Evolutionary conservation across 2,888 invertebrate genomes (phyloP).

Genomic region (Aphodius sticticus): DNA sequence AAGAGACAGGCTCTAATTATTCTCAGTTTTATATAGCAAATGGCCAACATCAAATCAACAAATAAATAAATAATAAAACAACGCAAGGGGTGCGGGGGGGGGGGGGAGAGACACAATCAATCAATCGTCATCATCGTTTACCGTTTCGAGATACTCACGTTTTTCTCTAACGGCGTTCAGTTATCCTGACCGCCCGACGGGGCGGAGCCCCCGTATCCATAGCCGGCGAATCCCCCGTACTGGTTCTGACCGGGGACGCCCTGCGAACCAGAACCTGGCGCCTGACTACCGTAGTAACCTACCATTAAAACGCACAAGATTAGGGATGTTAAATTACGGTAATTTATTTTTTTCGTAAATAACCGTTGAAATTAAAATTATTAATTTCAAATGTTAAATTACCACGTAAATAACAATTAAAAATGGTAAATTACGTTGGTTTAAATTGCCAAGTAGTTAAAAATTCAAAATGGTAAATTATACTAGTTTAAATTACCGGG

Average conservation of each 20-base stretch:
- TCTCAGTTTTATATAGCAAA: neutral
- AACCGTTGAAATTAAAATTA: too few relatives aligned
- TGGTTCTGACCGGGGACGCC: conserved; percentile 56
- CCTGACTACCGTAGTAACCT: conserved; percentile 58
- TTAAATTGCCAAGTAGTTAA: too few relatives aligned
- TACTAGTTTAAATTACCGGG: too few relatives aligned
- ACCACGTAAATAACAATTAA: neutral
- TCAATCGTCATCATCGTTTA: neutral
- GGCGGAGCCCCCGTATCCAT: conserved; percentile 56
- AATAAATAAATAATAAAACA: neutral
- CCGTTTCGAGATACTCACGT: conserved; percentile 20
- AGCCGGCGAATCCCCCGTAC: conserved; percentile 60
- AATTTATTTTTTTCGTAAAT: conserved; percentile 31
- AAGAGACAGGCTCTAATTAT: neutral
- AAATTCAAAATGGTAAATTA: too few relatives aligned
- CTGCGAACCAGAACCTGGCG: conserved; percentile 51
- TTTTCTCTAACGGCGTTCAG: conserved; percentile 28
- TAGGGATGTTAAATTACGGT: neutral
- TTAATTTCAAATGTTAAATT: conserved; percentile 26
- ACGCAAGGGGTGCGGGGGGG: neutral
- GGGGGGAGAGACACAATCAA: neutral
- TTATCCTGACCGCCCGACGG: conserved; percentile 41
- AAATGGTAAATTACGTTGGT: neutral
- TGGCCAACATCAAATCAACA: neutral
- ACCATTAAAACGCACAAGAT: conserved; percentile 25